Evolutionary conservation across 2,113 vertebrate species (phyloP).

Genomic region (Mesocricetus auratus): DNA sequence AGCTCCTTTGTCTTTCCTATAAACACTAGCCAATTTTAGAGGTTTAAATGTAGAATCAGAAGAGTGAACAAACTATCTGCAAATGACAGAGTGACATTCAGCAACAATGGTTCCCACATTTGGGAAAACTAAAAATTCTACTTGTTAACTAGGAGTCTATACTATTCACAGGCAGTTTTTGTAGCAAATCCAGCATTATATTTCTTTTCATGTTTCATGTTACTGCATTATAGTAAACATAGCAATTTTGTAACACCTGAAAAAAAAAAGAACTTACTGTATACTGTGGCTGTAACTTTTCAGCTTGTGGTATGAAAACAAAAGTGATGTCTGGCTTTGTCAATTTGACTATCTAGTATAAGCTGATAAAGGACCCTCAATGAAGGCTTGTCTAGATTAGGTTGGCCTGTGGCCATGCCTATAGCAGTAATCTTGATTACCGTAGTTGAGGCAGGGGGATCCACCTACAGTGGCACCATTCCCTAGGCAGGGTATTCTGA

Average conservation of each 20-base stretch:
- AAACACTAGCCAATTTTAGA: neutral
- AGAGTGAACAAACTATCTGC: neutral
- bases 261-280: neutral
- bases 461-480: neutral
- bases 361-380: neutral
- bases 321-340: neutral
- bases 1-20: neutral
- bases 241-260: neutral
- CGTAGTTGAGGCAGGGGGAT: neutral
- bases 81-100: neutral
- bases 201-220: neutral
- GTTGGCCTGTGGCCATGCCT: neutral
- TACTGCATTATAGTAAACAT: neutral
- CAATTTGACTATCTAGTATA: neutral
- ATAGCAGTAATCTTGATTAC: neutral
- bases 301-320: neutral
- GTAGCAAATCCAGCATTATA: neutral
- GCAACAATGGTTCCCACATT: neutral
- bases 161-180: neutral
- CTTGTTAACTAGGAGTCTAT: neutral
- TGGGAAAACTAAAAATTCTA: neutral
- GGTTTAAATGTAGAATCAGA: neutral
- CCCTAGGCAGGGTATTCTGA: neutral
- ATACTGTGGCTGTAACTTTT: neutral
- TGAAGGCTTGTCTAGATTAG: neutral